Evolutionary conservation across 2,113 vertebrate genomes (phyloP).

Genomic region (Seriola rivoliana): DNA sequence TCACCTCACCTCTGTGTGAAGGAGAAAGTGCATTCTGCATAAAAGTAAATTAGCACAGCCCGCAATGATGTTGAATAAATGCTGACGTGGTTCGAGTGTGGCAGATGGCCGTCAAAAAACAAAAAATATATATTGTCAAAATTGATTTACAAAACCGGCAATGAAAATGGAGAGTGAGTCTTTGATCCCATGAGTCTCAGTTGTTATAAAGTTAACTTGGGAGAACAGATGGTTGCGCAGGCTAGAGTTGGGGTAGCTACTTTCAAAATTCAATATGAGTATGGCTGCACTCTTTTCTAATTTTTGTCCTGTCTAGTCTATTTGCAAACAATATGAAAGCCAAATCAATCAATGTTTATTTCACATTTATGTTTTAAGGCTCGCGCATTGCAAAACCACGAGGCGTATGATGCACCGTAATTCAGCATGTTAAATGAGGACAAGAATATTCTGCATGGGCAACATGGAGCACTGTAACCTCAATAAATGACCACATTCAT

Average conservation of each 20-base stretch:
- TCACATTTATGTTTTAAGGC: background rate
- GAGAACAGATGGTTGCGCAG: slow-evolving; percentile 61
- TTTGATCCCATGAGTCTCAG: slow-evolving; percentile 52
- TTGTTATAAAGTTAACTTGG: slow-evolving; percentile 54
- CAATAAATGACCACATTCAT: slow-evolving; percentile 26
- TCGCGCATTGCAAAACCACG: background rate
- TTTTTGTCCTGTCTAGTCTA: slow-evolving; percentile 2
- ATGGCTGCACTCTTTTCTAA: background rate
- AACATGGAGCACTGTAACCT: background rate
- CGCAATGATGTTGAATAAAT: slow-evolving; percentile 12
- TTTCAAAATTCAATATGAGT: slow-evolving; percentile 30
- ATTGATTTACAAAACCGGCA: slow-evolving; percentile 44
- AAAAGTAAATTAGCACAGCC: slow-evolving; percentile 37
- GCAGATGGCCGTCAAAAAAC: slow-evolving; percentile 60
- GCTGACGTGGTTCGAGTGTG: slow-evolving; percentile 35
- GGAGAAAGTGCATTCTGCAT: slow-evolving; percentile 47
- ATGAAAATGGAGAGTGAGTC: slow-evolving; percentile 30
- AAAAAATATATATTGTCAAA: slow-evolving; percentile 29
- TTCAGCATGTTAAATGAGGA: background rate
- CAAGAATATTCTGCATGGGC: background rate
- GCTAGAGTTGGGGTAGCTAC: slow-evolving; percentile 26
- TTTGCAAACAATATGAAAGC: background rate
- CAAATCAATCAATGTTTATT: slow-evolving; percentile 1
- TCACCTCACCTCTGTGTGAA: slow-evolving; percentile 33
- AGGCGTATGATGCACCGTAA: background rate